A percentile compares a stretch with the other conserved stretches of the same genome.
Evolutionary conservation across 2,888 invertebrate genomes (phyloP).

Genomic region (Pristionchus entomophagus): DNA sequence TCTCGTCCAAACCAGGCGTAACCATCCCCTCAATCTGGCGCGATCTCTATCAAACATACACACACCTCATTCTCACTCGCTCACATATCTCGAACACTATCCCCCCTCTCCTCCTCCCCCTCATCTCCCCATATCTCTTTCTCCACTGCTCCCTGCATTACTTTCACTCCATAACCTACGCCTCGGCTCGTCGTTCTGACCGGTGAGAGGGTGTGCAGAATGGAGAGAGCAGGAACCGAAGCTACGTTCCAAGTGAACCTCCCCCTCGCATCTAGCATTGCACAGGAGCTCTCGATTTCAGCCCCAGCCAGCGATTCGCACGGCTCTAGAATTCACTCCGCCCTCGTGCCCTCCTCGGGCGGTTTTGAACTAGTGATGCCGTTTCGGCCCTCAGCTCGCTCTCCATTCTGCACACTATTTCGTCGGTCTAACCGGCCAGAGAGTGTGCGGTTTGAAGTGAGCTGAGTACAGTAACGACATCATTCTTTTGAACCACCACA

Average conservation of each 20-base stretch:
- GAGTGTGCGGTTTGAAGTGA: no score
- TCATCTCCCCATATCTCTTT: slow-evolving; percentile 1
- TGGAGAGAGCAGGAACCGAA: background rate
- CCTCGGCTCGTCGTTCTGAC: background rate
- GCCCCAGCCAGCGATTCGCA: background rate
- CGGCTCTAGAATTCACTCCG: slow-evolving; percentile 22
- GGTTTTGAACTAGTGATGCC: background rate
- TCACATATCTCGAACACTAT: slow-evolving; percentile 9
- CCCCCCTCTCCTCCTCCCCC: background rate
- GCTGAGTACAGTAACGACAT: no score
- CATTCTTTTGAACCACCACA: no score
- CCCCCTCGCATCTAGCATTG: background rate
- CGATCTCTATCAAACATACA: background rate
- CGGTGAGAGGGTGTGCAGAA: background rate
- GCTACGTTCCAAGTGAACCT: no score
- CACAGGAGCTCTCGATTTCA: slow-evolving; percentile 3
- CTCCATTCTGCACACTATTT: background rate
- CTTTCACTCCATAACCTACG: background rate
- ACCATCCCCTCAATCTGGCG: background rate
- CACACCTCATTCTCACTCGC: background rate
- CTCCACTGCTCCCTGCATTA: slow-evolving; percentile 6
- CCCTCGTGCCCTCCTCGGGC: background rate
- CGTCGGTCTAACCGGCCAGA: no score
- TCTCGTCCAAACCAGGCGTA: background rate
- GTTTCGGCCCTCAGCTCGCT: background rate